Conservation (phyloP, 2,888 invertebrate genomes). For the Macrophya annulata region DNA sequence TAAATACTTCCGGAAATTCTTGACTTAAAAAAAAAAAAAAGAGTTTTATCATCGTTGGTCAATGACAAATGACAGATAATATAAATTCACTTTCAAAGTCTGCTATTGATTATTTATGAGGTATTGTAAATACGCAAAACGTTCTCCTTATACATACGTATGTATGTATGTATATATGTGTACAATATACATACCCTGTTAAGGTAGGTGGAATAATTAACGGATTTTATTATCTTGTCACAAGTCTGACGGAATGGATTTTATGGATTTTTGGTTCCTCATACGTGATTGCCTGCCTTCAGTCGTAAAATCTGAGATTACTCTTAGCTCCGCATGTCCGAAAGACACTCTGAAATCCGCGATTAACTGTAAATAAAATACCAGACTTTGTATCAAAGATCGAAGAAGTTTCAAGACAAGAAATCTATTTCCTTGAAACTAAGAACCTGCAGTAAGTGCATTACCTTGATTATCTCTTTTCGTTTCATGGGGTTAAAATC, state of each 20-base stretch:
- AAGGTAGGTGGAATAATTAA: constrained; percentile 44
- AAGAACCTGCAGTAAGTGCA: not conserved
- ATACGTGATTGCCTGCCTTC: constrained; percentile 19
- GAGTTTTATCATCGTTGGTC: not conserved
- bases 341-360: constrained; percentile 8
- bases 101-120: constrained; percentile 7
- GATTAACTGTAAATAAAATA: constrained; percentile 48
- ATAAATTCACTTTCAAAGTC: not conserved
- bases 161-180: not conserved
- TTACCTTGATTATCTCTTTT: too few relatives aligned
- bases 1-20: not conserved
- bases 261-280: constrained; percentile 30
- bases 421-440: not conserved
- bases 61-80: not conserved
- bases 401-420: not conserved
- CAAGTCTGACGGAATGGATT: constrained; percentile 18
- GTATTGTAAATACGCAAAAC: not conserved
- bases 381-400: not conserved
- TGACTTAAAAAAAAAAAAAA: not conserved
- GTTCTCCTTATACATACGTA: not conserved
- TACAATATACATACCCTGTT: not conserved
- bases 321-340: constrained; percentile 16
- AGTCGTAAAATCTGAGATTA: constrained; percentile 40
- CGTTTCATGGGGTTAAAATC: not conserved
- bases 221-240: constrained; percentile 53